Conservation (phyloP, 2,888 invertebrate genomes). For the Eupithecia subumbrata region DNA sequence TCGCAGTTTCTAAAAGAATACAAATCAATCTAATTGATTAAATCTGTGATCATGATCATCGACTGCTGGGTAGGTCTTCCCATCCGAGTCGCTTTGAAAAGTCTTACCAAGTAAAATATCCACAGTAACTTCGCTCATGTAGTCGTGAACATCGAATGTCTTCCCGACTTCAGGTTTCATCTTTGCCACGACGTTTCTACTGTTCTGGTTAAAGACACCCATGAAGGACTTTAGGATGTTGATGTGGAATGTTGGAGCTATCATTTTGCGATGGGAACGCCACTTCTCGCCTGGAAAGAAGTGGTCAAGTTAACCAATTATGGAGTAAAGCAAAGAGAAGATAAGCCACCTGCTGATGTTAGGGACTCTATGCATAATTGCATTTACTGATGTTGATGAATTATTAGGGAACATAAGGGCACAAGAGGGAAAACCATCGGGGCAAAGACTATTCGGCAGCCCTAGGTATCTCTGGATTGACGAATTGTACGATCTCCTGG, state of each 20-base stretch:
- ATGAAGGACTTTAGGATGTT: conserved; percentile 93
- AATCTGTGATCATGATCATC: not conserved
- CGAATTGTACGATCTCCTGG: too few species aligned
- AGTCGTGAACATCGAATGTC: conserved; percentile 90
- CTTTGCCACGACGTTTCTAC: conserved; percentile 86
- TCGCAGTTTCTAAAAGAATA: conserved; percentile 87
- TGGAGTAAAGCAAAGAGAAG: not conserved
- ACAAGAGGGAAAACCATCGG: too few species aligned
- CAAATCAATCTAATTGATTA: not conserved
- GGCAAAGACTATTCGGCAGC: too few species aligned
- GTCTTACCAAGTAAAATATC: conserved; percentile 88
- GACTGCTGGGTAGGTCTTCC: not conserved
- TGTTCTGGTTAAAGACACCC: conserved; percentile 90
- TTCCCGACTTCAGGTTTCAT: conserved; percentile 87
- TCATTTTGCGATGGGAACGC: conserved; percentile 92
- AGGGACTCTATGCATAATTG: not conserved
- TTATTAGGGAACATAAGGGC: too few species aligned
- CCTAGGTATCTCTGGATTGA: too few species aligned
- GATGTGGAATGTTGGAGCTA: conserved; percentile 93
- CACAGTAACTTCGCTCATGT: conserved; percentile 91
- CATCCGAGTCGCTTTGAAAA: not conserved
- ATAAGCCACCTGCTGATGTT: not conserved
- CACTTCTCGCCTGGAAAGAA: conserved; percentile 87
- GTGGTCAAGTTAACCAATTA: not conserved
- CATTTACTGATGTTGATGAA: too few species aligned